Evolutionary conservation across 2,113 vertebrate species (phyloP), one percentile per base, ranked within the genome.

Genomic region (Epinephelus lanceolatus): DNA sequence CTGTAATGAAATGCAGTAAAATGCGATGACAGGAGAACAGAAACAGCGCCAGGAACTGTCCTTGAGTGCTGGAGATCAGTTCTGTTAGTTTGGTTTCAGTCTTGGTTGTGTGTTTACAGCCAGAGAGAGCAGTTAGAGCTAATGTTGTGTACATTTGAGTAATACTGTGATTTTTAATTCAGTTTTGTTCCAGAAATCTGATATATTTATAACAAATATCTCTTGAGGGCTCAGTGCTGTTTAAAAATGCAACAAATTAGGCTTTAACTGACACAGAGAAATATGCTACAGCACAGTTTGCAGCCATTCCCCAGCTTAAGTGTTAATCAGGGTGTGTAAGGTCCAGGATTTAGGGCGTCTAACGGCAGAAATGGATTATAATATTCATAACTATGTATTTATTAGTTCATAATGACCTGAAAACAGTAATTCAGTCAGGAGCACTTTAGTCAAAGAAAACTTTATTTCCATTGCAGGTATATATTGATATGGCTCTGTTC

Each of bases 1-100:
- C 68, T 25, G 6, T 45, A 15, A 78, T 74, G 27, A 81, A 73
- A 82, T 56, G 51, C 78, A 57, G 30, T 74, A 69, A 78, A 79
- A 66, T 51, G 56, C 8, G 33, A 63, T 25, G 70, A 53, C 27
- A 30, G 59, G 42, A 14, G 23, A 19, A 61, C 8, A 12, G 23
- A 45, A 17, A 61, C 78, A 5, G 52, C 0, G 8, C 15, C n/a
- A 55, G 30, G 62, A 6, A 10, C 10, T 56, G 4, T 56, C 42
- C 45, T 42, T 52, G 21, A 52, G 25, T 42, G 62, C 2, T 5
- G 47, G 1, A 18, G 53, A 19, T 52, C 9, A 6, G n/a, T 30
- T 72, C 40, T 23, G 0, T 72, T 14, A 47, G 3, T 23, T 52
- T 33, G 14, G 68, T 8, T 57, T 71, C 42, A 23, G 53, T 19